Conservation (phyloP, 2,888 invertebrate genomes). For the Chrysina gloriosa region DNA sequence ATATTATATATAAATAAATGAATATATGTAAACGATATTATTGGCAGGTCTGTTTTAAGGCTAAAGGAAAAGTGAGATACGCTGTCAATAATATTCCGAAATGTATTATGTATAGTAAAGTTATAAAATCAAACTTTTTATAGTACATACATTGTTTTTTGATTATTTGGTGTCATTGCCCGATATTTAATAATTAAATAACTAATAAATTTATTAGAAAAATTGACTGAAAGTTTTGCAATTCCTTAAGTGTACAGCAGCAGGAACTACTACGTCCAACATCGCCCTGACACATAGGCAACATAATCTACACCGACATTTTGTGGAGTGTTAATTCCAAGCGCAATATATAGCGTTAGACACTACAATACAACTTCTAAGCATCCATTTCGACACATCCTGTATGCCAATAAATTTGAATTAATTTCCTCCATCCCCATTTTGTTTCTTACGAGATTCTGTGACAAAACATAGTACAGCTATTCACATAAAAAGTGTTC, state of each 20-base stretch:
- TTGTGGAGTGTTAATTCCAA: no score
- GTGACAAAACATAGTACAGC: no score
- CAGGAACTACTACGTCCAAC: no score
- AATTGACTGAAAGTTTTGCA: conserved; percentile 28
- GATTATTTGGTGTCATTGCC: conserved; percentile 51
- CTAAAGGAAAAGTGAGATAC: neutral
- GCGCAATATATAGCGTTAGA: no score
- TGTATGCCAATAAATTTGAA: no score
- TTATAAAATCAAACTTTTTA: conserved; percentile 50
- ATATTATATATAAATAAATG: conserved; percentile 36
- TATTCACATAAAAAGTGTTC: no score
- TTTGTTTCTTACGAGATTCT: no score
- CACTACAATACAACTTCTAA: no score
- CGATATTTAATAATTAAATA: conserved; percentile 49
- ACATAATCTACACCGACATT: no score
- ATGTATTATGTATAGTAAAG: conserved; percentile 49
- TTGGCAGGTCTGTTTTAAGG: conserved; percentile 41
- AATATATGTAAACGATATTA: conserved; percentile 44
- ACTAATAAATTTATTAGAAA: conserved; percentile 51
- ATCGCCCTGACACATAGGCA: no score
- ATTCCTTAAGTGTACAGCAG: conserved; percentile 11
- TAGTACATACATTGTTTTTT: conserved; percentile 47
- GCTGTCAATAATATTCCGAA: conserved; percentile 45
- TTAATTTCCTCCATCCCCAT: no score
- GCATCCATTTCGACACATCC: no score